Evolutionary conservation across 92 coral and sea anemone species (phyloP), one percentile per base, ranked within the genome.

Genomic region (Nematostella vectensis): DNA sequence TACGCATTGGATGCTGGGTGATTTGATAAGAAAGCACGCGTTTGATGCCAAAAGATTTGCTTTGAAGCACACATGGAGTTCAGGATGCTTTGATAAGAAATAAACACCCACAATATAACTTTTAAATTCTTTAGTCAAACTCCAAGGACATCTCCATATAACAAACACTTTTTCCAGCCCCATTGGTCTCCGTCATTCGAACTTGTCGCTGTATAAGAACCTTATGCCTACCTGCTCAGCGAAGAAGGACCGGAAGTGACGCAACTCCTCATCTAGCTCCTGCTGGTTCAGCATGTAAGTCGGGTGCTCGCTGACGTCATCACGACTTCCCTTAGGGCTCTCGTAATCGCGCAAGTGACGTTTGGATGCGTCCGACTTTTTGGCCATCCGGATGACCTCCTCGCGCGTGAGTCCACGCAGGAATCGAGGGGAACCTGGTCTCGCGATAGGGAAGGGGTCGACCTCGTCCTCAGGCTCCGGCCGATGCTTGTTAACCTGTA

Each of bases 341-440:
- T 80, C 78, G 64, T 80, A 80, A 17, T 59, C 55, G 42, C 53
- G 69, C 47, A 83, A 77, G 26, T 65, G 82, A 4, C 10, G 62
- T 36, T 44, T 85, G 13, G 83, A 77, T 39, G 95, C 95, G 45
- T 85, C 95, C 11, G 95, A 85, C 57, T 85, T 85, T 65, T 85
- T 85, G 11, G 95, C 88, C 95, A 85, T 85, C 20, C 88, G 83
- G 27, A 85, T 80, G 24, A 85, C 95, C 58, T 80, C 83, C 42
- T 60, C 77, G 0, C 95, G 83, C 2, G 95, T 85, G 18, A 85
- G 63, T 25, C 94, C 94, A 15, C 94, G 77, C 1, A 63, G 70
- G 28, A 82, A 67, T 12, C 94, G 94, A 11, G 94, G 77, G 37
- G 75, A 69, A 55, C 82, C 71, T 23, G 70, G 78, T 20, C 57